Evolutionary conservation across 1,140 invertebrate species (phyloP), one percentile per base, ranked within the genome.

Genomic region (Aphis gossypii): DNA sequence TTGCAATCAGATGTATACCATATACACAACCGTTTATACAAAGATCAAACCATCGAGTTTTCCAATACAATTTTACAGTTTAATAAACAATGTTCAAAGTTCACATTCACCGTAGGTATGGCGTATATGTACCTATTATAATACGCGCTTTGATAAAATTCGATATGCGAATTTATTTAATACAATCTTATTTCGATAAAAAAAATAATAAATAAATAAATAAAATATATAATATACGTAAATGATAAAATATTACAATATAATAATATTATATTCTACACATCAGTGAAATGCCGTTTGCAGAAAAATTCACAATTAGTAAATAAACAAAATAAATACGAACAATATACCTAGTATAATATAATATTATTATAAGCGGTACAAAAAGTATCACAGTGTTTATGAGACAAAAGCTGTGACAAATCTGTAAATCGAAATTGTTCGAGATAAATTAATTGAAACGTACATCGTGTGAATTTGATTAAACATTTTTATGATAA

Each of bases 61-160:
- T 18, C 11, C 30, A n/a, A 35, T n/a, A n/a, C 14, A 76, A 35
- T n/a, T 76, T 18, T 76, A 76, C 30, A 76, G n/a, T n/a, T 76
- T 76, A 76, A 76, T 76, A 76, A 76, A 76, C 60, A 76, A 76
- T 76, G n/a, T n/a, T 76, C 60, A 76, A 76, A 76, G 60, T 76
- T 76, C 60, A 76, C n/a, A 76, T 76, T 76, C 60, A 6, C 5
- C 14, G 14, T n/a, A n/a, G n/a, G n/a, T n/a, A n/a, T 18, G 38
- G 38, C 38, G 38, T 41, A 41, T 41, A 3, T 11, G 9, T 20
- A 5, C 9, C 1, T n/a, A 68, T 30, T 30, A 68, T 68, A n/a
- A 60, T 2, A 4, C 0, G 18, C 18, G 18, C 4, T 9, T 35
- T n/a, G 30, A 76, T 76, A 76, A 76, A 3, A 76, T 76, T 76